Evolutionary conservation across 2,888 invertebrate species (phyloP).

Genomic region (Cremastinae sp.): DNA sequence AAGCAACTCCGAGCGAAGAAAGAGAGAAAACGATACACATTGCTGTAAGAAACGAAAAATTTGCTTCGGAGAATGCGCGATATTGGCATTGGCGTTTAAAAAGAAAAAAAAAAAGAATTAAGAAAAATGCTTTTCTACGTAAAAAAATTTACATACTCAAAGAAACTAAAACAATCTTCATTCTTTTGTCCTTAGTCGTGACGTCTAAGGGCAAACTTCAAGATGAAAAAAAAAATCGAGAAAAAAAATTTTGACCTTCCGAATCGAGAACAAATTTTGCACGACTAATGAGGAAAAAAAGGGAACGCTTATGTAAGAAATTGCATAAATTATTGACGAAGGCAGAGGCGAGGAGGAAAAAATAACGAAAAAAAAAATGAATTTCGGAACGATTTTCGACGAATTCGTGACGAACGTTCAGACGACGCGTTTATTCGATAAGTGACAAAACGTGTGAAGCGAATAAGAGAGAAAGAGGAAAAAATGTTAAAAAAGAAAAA

Average conservation of each 20-base stretch:
- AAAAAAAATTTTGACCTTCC: neutral
- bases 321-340: too few relatives aligned
- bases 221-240: neutral
- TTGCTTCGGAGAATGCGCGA: constrained; percentile 14
- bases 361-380: neutral
- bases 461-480: neutral
- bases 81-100: neutral
- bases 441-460: neutral
- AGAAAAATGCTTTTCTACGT: neutral
- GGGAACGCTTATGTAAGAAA: too few relatives aligned
- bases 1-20: constrained; percentile 22
- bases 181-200: too few relatives aligned
- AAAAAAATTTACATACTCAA: too few relatives aligned
- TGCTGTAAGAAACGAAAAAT: constrained; percentile 20
- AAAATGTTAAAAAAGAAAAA: constrained; percentile 10
- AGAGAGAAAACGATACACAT: constrained; percentile 21
- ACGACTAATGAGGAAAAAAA: neutral
- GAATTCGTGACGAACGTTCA: too few relatives aligned
- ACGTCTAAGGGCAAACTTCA: neutral
- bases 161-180: too few relatives aligned
- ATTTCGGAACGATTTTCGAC: neutral
- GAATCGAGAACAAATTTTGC: neutral
- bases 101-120: neutral
- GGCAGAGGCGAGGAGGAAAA: neutral
- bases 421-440: neutral